Evolutionary conservation across 2,797 vertebrate genomes (phyloP).

Genomic region (Chloroceryle inda): DNA sequence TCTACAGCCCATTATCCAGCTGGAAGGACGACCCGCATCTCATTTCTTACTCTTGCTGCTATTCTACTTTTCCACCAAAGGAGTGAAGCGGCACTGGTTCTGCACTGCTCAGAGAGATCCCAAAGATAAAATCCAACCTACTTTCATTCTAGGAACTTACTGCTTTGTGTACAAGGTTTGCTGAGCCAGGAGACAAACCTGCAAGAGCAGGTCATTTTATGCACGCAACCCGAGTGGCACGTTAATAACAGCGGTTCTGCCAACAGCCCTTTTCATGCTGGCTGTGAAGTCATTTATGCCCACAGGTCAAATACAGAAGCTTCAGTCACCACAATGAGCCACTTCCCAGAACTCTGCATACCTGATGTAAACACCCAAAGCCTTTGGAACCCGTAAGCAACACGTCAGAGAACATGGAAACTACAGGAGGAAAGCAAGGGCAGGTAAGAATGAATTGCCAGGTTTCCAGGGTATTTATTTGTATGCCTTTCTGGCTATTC

Average conservation of each 20-base stretch:
- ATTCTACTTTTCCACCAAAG: neutral
- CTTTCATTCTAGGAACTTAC: neutral
- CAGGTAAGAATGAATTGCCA: slow-evolving; percentile 18
- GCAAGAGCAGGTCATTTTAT: neutral
- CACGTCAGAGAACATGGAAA: slow-evolving; percentile 31
- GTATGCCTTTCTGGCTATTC: neutral
- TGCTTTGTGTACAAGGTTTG: neutral
- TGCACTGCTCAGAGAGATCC: neutral
- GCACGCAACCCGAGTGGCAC: neutral
- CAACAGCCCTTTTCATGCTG: fast-evolving
- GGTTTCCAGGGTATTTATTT: slow-evolving; percentile 45
- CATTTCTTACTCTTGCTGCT: slow-evolving; percentile 41
- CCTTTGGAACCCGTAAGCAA: slow-evolving; percentile 9
- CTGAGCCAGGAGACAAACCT: neutral
- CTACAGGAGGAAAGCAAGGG: slow-evolving; percentile 22
- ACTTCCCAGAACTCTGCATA: slow-evolving; percentile 43
- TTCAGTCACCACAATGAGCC: slow-evolving; percentile 12
- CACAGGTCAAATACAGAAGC: neutral
- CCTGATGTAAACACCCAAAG: slow-evolving; percentile 41
- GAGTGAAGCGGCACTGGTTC: neutral
- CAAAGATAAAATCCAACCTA: neutral
- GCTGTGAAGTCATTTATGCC: slow-evolving; percentile 27
- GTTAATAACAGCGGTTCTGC: neutral
- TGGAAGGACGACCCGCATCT: neutral
- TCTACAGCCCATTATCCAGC: neutral